Base-by-base conservation (phyloP, 1,140 invertebrate genomes). In the Anadara kagoshimensis region DNA sequence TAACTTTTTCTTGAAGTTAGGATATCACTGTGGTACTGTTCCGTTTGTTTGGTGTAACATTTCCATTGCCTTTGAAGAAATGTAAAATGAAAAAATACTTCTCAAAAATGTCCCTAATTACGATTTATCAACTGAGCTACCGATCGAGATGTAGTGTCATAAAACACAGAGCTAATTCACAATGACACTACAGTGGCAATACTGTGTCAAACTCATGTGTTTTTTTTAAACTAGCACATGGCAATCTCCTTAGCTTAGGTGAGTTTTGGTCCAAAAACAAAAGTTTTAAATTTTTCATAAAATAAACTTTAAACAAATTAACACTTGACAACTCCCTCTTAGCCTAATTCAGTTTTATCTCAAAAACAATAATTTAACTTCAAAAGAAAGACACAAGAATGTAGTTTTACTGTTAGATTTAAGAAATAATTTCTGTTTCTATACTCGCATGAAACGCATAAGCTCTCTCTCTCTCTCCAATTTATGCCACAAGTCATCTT, bases 1-100 rank as follows among this genome's bases (percentile, higher is more conserved):
- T 36, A 29, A 22, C 5, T 16, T 65, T 65, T 7, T 65, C 49
- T 51, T 53, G 51, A 11, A 65, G n/a, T 18, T 36, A 65, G 5
- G 47, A 29, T 12, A 54, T n/a, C 51, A 65, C 18, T 0, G 22
- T 7, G 11, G 45, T 2, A 36, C 36, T 59, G 3, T 12, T 16
- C 5, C 7, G n/a, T 14, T 8, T 59, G 4, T 14, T 36, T 0
- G 29, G 16, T 14, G 12, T 43, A 18, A n/a, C 36, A 36, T 8
- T 36, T 14, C 12, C 5, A 16, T 5, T 43, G 22, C 18, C 57
- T 14, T 26, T 22, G 4, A 22, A 18, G 2, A 18, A 22, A 51
- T 51, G 4, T 10, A 51, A 51, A 51, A 18, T 16, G 2, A 4
- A 51, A 4, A 51, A 4, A 51, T 18, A 4, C 2, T 51, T 18